These are phyloP conservation scores for Bambusicola thoracicus DNA, from an alignment of 2,113 vertebrate genomes.

Conservation along the genomic window DNA sequence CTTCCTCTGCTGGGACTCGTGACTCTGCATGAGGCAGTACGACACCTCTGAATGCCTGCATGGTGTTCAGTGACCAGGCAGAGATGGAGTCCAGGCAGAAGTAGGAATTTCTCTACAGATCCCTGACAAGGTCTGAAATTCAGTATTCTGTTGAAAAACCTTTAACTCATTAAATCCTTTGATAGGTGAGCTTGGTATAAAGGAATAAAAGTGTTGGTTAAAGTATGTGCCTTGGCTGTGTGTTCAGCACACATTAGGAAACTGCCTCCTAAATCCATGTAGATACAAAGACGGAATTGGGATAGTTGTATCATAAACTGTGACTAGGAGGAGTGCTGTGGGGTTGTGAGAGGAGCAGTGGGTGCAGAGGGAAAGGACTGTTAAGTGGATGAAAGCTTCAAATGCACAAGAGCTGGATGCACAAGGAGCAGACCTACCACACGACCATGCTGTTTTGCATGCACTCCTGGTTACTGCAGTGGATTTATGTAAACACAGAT, in stretches of 20 bases:
- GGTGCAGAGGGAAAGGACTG: neutral
- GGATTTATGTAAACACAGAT: neutral
- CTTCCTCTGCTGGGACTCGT: neutral
- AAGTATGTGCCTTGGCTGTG: neutral
- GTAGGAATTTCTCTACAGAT: neutral
- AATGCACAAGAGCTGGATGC: neutral
- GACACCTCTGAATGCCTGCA: neutral
- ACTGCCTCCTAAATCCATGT: neutral
- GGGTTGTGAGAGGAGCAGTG: neutral
- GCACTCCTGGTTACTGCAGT: neutral
- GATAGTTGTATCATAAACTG: neutral
- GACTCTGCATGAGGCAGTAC: neutral
- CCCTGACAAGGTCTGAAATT: neutral
- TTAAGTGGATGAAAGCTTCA: neutral
- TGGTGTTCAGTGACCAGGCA: neutral
- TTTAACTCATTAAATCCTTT: neutral
- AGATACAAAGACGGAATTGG: neutral
- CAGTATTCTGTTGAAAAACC: neutral
- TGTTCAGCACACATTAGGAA: neutral
- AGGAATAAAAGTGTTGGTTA: neutral
- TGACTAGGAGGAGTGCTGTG: fast-evolving
- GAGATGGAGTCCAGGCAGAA: neutral
- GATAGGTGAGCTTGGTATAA: neutral
- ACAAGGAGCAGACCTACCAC: neutral
- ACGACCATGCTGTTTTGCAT: fast-evolving